Evolutionary conservation across 2,797 vertebrate species (phyloP).

Genomic region (Myripristis murdjan): DNA sequence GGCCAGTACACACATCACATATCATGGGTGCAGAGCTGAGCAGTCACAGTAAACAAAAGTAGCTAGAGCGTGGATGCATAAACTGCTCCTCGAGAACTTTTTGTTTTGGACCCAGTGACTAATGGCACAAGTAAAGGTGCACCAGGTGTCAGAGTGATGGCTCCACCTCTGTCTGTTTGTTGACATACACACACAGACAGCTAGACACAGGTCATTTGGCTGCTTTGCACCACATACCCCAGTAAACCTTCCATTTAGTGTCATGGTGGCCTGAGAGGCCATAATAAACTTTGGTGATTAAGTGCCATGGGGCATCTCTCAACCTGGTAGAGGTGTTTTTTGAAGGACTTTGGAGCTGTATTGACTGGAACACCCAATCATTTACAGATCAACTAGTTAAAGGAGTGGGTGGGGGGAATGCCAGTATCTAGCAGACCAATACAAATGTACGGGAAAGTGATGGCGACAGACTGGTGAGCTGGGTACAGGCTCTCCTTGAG

Average conservation of each 20-base stretch:
- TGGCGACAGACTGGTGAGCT: conserved; percentile 23
- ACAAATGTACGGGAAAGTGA: background rate
- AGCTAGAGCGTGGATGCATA: background rate
- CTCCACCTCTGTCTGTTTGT: conserved; percentile 52
- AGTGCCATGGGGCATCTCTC: conserved; percentile 31
- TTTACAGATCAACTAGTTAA: conserved; percentile 8
- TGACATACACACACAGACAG: conserved; percentile 59
- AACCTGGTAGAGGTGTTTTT: conserved; percentile 5
- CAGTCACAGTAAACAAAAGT: background rate
- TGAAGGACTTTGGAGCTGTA: background rate
- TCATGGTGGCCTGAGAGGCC: conserved; percentile 17
- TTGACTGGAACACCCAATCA: background rate
- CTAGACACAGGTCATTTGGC: conserved; percentile 49
- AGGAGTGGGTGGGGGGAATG: background rate
- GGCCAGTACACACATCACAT: conserved; percentile 13
- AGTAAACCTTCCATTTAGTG: conserved; percentile 32
- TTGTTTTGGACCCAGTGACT: conserved; percentile 11
- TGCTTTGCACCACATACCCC: conserved; percentile 32
- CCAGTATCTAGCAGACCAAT: conserved; percentile 5
- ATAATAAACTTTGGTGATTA: conserved; percentile 43
- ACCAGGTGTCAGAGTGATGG: conserved; percentile 35
- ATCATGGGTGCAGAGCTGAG: conserved; percentile 1
- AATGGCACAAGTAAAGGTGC: conserved; percentile 41
- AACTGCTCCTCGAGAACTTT: background rate
- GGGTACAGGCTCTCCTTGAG: conserved; percentile 4